A percentile compares a stretch with the other conserved stretches of the same genome.
Conservation (phyloP, 2,888 invertebrate species). For the Apocheima hispidaria region DNA sequence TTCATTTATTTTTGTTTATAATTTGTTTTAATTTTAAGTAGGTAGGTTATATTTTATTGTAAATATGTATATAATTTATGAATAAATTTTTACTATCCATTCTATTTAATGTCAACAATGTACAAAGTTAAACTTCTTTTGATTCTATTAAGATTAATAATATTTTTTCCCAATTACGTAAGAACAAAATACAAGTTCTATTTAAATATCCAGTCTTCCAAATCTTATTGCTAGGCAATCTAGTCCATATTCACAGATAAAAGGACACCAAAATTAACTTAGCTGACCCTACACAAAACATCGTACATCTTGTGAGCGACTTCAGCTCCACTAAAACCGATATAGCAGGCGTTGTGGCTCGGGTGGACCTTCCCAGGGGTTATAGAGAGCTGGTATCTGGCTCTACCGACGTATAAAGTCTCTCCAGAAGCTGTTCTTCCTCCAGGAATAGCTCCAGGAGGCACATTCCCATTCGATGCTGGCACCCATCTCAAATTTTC, state of each 20-base stretch:
- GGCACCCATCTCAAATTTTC: slow-evolving; percentile 83
- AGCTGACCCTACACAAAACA: slow-evolving; percentile 73
- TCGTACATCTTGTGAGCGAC: slow-evolving; percentile 77
- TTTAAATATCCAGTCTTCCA: slow-evolving; percentile 21
- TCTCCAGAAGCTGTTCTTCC: slow-evolving; percentile 81
- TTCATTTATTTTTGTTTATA: too few species aligned
- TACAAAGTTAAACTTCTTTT: background rate
- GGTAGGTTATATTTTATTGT: too few species aligned
- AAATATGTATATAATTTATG: too few species aligned
- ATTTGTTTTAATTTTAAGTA: too few species aligned
- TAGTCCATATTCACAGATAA: slow-evolving; percentile 18
- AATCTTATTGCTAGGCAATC: slow-evolving; percentile 2
- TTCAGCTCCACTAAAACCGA: slow-evolving; percentile 74
- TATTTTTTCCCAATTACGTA: background rate
- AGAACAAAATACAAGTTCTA: slow-evolving; percentile 4
- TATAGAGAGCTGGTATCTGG: slow-evolving; percentile 83
- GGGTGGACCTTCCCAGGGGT: slow-evolving; percentile 86
- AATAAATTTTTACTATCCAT: too few species aligned
- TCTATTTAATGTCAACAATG: background rate
- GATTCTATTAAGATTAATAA: background rate
- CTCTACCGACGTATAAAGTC: slow-evolving; percentile 84
- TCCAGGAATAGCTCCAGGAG: slow-evolving; percentile 84
- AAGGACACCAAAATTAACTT: slow-evolving; percentile 36
- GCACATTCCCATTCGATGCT: slow-evolving; percentile 81
- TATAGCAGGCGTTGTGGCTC: slow-evolving; percentile 74